A percentile compares a stretch with the other conserved stretches of the same genome.
phyloP scores from a whole-genome alignment of 2,113 vertebrate species.

The Australoheros scitulus region DNA sequence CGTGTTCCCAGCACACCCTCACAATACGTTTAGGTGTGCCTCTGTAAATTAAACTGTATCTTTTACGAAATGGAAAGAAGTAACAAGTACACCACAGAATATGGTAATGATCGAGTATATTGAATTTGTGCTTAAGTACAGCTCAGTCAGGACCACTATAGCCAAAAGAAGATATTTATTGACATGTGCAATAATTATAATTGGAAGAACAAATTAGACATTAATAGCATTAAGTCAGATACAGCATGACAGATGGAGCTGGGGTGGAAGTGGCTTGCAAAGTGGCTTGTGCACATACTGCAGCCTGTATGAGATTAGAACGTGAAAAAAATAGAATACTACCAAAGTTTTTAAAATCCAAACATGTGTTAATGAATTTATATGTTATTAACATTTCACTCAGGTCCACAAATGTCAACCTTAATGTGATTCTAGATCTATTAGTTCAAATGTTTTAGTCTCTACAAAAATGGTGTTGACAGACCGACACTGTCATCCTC shows the following conservation, averaged over 20 bases:
- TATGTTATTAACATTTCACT: no score
- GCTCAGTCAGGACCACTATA: background rate
- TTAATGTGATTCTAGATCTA: no score
- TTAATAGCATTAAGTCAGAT: background rate
- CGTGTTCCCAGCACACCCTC: no score
- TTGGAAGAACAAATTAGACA: background rate
- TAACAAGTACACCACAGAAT: background rate
- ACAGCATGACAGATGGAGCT: background rate
- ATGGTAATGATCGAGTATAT: rapidly evolving
- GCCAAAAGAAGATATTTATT: background rate
- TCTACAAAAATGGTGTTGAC: background rate
- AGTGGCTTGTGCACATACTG: background rate
- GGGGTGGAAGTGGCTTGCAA: background rate
- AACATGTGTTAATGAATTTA: no score
- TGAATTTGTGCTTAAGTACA: background rate
- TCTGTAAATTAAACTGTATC: no score
- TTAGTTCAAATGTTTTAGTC: background rate
- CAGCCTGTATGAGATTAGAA: background rate
- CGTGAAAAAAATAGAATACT: background rate
- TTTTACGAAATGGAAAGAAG: background rate
- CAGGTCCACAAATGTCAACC: no score
- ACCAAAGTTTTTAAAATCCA: no score
- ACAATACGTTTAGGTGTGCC: no score
- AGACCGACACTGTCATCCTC: no score
- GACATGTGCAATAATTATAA: background rate